Base-by-base conservation (phyloP, 2,888 invertebrate species). In the Troilus luridus region DNA sequence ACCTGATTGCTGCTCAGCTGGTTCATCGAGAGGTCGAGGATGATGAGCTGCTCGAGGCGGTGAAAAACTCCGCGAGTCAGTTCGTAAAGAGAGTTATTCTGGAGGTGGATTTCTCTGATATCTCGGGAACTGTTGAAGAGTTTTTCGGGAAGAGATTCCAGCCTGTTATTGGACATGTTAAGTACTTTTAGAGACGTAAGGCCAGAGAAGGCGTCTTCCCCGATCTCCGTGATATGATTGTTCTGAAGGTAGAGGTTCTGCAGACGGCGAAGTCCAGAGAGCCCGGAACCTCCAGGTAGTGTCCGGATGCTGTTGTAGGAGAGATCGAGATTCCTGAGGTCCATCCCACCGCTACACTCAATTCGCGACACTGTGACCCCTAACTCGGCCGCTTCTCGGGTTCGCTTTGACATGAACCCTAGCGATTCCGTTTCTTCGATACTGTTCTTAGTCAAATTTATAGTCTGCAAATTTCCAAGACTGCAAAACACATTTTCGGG, bases 401-500 rank as follows among this genome's bases (percentile, higher is more conserved):
- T 94, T 94, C 90, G 91, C 58, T 77, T 90, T 14, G 92, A 88
- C 24, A 91, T 77, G 88, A 97, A 96, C 89, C 98, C 97, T 92
- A 98, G 95, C 93, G 96, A 96, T 92, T 97, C 97, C 12, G 97
- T 95, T 92, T 96, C 97, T 93, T 96, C 96, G 93, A 98, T 96
- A 93, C 97, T 96, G 95, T 98, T 98, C 93, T 96, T 95, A 90
- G 98, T 98, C 93, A 98, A 95, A 95, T 98, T 98, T 90, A 98
- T 95, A 92, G 96, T 96, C 94, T 97, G 97, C 92, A 98, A 95
- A 94, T 97, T 97, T 93, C 96, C 96, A 94, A 98, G 94, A 88
- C 96, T 96, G 94, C 98, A 98, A 94, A 98, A 97, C 92, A 96
- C 96, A 93, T 96, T 96, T 93, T 97, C 96, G 88, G 98, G 97